phyloP scores from a whole-genome alignment of 2,113 vertebrate genomes.

The Cynopterus brachyotis region DNA sequence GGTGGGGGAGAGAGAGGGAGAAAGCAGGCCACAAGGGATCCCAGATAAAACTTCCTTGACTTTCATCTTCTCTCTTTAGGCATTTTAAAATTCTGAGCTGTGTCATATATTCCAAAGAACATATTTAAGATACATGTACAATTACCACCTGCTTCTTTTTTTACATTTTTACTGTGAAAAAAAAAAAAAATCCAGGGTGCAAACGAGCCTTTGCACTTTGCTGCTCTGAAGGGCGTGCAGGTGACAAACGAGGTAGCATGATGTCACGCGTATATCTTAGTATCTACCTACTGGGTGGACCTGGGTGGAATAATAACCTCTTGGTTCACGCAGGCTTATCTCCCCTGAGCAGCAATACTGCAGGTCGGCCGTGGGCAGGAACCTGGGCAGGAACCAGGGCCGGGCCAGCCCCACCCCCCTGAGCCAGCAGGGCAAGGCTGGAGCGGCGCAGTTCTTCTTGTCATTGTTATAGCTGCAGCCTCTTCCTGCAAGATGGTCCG shows the following conservation, averaged over 20 bases:
- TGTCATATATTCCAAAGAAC: background rate
- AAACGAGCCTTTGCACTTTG: background rate
- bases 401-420: background rate
- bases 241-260: background rate
- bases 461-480: background rate
- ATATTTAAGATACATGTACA: rapidly evolving
- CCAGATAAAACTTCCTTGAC: background rate
- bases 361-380: background rate
- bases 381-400: background rate
- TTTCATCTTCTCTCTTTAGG: background rate
- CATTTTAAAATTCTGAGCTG: background rate
- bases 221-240: background rate
- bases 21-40: background rate
- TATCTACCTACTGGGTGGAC: rapidly evolving
- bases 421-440: background rate
- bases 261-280: background rate
- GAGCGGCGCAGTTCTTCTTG: background rate
- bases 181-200: background rate
- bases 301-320: background rate
- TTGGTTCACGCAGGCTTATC: background rate
- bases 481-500: slow-evolving; percentile 9
- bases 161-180: background rate
- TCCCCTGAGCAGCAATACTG: background rate
- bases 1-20: background rate
- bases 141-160: background rate